Percentiles rank a stretch among this genome's conserved stretches.
These are phyloP conservation scores for Pseudochirops corinnae DNA, from an alignment of 2,797 vertebrate species.

Conservation along the genomic window DNA sequence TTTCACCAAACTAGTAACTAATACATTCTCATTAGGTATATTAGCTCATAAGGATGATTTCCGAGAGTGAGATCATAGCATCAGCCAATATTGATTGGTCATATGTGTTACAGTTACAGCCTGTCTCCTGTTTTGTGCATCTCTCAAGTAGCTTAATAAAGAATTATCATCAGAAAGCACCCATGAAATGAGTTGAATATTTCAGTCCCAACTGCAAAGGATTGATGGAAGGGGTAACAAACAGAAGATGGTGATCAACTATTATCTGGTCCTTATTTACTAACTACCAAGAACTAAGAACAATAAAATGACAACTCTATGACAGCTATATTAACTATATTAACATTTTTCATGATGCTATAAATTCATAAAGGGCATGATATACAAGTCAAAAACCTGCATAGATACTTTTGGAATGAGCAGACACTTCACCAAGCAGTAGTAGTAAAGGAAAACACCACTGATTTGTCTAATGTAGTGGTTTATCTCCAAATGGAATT, in stretches of 20 bases:
- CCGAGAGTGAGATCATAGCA: slow-evolving; percentile 46
- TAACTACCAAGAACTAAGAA: background rate
- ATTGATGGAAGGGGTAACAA: slow-evolving; percentile 29
- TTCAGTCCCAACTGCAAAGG: slow-evolving; percentile 10
- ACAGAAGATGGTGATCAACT: slow-evolving; percentile 16
- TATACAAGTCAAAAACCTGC: background rate
- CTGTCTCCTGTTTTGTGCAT: slow-evolving; percentile 21
- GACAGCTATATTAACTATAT: background rate
- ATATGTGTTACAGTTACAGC: slow-evolving; percentile 39
- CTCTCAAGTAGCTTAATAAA: slow-evolving; percentile 8
- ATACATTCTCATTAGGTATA: slow-evolving; percentile 69
- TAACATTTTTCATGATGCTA: background rate
- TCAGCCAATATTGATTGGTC: slow-evolving; percentile 44
- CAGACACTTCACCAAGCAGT: background rate
- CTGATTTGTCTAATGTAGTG: background rate
- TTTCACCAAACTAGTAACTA: slow-evolving; percentile 66
- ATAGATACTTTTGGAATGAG: background rate
- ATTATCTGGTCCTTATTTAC: slow-evolving; percentile 30
- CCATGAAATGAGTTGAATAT: slow-evolving; percentile 16
- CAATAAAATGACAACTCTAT: background rate
- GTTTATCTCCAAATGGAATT: background rate
- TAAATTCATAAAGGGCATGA: background rate
- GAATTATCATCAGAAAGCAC: background rate
- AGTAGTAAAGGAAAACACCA: background rate
- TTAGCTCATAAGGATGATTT: slow-evolving; percentile 61